A percentile compares a stretch with the other conserved stretches of the same genome.
These are phyloP conservation scores for Loriculus beryllinus DNA, from an alignment of 2,797 vertebrate genomes.

Conservation along the genomic window DNA sequence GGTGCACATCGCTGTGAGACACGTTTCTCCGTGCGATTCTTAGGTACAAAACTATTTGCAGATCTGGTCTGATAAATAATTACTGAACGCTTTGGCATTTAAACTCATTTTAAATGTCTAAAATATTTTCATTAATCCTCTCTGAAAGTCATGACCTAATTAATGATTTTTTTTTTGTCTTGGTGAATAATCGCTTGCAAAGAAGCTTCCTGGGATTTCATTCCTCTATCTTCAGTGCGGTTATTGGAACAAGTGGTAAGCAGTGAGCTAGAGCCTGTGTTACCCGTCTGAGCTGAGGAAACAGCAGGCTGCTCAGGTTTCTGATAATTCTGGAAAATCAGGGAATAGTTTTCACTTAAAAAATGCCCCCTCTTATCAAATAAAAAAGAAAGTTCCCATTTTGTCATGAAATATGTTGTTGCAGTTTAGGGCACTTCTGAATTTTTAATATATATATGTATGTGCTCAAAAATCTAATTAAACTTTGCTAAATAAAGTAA, in stretches of 20 bases:
- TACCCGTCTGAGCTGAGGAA: rapidly evolving
- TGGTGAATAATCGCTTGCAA: not conserved
- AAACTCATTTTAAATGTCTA: not conserved
- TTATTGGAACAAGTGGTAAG: not conserved
- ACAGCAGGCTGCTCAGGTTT: not conserved
- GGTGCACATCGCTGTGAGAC: not conserved
- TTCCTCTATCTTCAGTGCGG: not conserved
- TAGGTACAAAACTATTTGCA: not conserved
- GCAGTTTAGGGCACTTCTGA: not conserved
- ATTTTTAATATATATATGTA: not conserved
- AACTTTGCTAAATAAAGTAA: slow-evolving; percentile 21
- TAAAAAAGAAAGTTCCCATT: not conserved
- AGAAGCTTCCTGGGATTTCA: not conserved
- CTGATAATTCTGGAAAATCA: not conserved
- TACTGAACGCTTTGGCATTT: not conserved
- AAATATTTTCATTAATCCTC: slow-evolving; percentile 18
- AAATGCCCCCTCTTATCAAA: not conserved
- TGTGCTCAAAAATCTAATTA: slow-evolving; percentile 26
- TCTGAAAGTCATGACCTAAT: slow-evolving; percentile 19
- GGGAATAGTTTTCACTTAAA: not conserved
- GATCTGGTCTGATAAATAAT: not conserved
- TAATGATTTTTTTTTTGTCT: not conserved
- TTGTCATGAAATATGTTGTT: not conserved
- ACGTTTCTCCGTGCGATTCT: not conserved
- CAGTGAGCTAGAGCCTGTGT: not conserved